phyloP scores from a whole-genome alignment of 2,888 invertebrate genomes.

The Pseudococcus longispinus region DNA sequence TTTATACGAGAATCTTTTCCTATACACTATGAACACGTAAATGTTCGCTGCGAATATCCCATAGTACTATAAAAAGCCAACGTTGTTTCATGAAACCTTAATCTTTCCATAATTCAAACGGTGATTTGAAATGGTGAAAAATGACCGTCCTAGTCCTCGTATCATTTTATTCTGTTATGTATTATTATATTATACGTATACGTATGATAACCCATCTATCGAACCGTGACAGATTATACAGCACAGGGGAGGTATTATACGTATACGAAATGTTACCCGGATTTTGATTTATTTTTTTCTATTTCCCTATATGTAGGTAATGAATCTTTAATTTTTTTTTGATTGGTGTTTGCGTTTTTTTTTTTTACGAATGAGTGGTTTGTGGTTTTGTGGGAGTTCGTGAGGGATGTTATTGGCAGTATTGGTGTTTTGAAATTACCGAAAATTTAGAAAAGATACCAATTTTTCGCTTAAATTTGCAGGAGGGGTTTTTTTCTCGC shows the following conservation, averaged over 20 bases:
- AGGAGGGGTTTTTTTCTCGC: too few species aligned
- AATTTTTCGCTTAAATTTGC: too few species aligned
- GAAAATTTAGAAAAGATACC: too few species aligned
- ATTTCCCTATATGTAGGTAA: neutral
- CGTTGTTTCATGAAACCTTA: constrained; percentile 42
- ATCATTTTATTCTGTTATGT: neutral
- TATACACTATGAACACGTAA: neutral
- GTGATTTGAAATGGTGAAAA: constrained; percentile 41
- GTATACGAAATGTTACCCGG: neutral
- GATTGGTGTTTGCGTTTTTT: neutral
- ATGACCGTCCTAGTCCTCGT: constrained; percentile 30
- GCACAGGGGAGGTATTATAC: neutral
- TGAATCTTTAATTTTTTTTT: constrained; percentile 10
- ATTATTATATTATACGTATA: neutral
- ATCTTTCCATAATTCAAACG: constrained; percentile 42
- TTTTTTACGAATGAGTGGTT: neutral
- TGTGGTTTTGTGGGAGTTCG: neutral
- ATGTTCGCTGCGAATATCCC: neutral
- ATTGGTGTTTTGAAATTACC: too few species aligned
- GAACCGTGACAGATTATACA: constrained; percentile 28
- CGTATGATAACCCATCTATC: constrained; percentile 28
- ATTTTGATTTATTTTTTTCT: constrained; percentile 37
- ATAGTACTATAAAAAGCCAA: neutral
- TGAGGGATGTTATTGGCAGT: neutral
- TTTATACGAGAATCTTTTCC: neutral